These are phyloP conservation scores for Sternarchorhynchus goeldii DNA, from an alignment of 2,797 vertebrate species.

Conservation along the genomic window DNA sequence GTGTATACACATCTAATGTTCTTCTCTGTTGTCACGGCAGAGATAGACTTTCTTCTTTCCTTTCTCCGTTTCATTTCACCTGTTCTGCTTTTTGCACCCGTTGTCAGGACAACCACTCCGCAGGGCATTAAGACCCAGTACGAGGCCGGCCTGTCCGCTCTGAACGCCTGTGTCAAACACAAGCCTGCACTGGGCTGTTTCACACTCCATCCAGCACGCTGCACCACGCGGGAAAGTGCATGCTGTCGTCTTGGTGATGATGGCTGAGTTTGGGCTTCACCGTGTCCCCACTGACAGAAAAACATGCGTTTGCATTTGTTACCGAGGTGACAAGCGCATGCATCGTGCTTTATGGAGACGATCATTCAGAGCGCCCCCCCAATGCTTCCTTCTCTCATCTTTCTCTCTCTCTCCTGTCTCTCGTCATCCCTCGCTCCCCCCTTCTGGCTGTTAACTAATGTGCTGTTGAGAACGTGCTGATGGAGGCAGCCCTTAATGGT, in stretches of 20 bases:
- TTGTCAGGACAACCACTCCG: too few species aligned
- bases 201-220: too few species aligned
- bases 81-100: too few species aligned
- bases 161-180: too few species aligned
- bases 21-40: too few species aligned
- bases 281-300: background rate
- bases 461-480: constrained; percentile 74
- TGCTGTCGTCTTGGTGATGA: too few species aligned
- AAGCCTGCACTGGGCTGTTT: too few species aligned
- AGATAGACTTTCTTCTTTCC: background rate
- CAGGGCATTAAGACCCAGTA: too few species aligned
- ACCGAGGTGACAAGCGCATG: constrained; percentile 62
- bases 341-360: constrained; percentile 59
- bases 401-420: background rate
- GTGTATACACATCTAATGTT: too few species aligned
- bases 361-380: constrained; percentile 48
- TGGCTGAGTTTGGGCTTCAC: too few species aligned
- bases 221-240: too few species aligned
- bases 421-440: background rate
- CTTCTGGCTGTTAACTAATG: constrained; percentile 65
- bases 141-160: too few species aligned
- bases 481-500: constrained; percentile 72
- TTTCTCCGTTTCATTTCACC: constrained; percentile 26
- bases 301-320: constrained; percentile 56
- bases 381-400: constrained; percentile 10